These are phyloP conservation scores for Pteropus alecto DNA, from an alignment of 2,113 vertebrate species.

Conservation along the genomic window DNA sequence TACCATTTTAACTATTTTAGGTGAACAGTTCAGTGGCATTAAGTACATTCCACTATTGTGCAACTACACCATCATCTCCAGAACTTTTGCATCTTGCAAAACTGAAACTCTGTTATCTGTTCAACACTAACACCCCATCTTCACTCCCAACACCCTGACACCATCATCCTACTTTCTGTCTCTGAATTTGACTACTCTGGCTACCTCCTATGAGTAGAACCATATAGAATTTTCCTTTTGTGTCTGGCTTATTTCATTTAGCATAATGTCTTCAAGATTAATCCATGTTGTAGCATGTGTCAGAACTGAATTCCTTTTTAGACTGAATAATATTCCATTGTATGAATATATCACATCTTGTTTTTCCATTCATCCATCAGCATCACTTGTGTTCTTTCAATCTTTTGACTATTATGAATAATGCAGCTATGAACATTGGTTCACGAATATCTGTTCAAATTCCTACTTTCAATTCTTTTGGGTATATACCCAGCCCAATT, in stretches of 20 bases:
- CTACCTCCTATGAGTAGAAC: neutral
- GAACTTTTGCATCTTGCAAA: neutral
- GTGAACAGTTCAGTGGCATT: neutral
- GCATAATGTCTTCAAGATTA: neutral
- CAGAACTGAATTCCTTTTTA: neutral
- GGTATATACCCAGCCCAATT: neutral
- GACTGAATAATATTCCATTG: neutral
- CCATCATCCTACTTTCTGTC: neutral
- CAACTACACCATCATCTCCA: neutral
- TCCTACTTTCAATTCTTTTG: neutral
- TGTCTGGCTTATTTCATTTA: neutral
- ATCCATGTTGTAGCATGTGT: neutral
- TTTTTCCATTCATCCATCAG: neutral
- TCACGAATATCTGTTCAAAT: neutral
- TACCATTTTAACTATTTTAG: neutral
- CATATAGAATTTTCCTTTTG: neutral
- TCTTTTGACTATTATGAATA: neutral
- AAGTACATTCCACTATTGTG: neutral
- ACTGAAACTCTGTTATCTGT: neutral
- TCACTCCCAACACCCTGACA: rapidly evolving
- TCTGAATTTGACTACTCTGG: neutral
- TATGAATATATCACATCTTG: neutral
- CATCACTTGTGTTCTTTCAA: neutral
- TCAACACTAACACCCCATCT: neutral
- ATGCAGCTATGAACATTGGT: neutral